Evolutionary conservation across 1,140 invertebrate genomes (phyloP), one percentile per base, ranked within the genome.

Genomic region (Drosophila mayri): DNA sequence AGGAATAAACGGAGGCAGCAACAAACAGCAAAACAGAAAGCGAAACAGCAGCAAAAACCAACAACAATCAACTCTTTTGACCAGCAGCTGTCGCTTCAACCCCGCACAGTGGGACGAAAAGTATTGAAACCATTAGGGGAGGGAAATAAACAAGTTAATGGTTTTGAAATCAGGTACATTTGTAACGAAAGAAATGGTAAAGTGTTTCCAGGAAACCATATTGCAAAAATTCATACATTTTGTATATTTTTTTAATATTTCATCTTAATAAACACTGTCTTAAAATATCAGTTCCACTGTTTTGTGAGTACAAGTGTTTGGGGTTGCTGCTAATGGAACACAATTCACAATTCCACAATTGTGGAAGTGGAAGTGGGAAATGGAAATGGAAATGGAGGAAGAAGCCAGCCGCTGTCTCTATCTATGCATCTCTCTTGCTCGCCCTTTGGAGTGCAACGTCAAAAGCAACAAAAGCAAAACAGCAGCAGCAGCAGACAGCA

Each of bases 311-410:
- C 65, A 81, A 76, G 75, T 83, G 41, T 84, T 63, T 73, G 83
- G 83, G 83, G 83, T 88, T 86, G 79, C 63, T 86, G 82, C 83
- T 86, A 86, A 86, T 86, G 83, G 83, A 86, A 86, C 76, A 79
- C 83, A 86, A 85, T 85, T 84, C 81, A 84, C 81, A 84, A 66
- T 66, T 70, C 66, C 66, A 66, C 66, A 65, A 70, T 37, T 37
- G 60, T 50, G 44, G 59, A 49, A 61, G 59, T 38, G 60, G 43
- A 43, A 60, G n/a, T 30, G 79, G 78, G 78, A 67, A 76, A 62
- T 50, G 43, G 59, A 30, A 44, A 41, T 22, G 57, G 76, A 62
- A 71, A 54, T 35, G 52, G 50, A 40, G 65, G 55, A 54, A 63
- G 47, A 40, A 38, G 49, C 47, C 47, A 52, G 60, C 63, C 54